Evolutionary conservation across 64 coral and sea anemone genomes (phyloP), one percentile per base, ranked within the genome.

Genomic region (Platygyra sinensis): DNA sequence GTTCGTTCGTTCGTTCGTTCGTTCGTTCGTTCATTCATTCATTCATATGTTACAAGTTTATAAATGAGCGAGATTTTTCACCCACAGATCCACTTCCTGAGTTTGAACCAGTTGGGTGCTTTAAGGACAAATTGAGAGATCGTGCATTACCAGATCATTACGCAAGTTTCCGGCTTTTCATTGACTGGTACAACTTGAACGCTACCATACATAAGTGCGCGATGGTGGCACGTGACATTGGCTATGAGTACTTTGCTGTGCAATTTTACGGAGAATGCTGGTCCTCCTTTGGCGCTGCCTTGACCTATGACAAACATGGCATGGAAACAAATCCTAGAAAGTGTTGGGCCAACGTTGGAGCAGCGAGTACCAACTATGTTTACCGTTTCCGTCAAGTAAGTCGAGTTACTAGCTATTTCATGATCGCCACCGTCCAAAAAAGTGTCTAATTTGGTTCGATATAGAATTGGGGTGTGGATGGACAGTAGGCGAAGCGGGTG

Each of bases 231-330:
- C 67, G 60, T 8, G 80, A 90, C 67, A 76, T 60, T 7, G 75
- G 79, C 13, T 92, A 90, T 42, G 13, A 86, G 63, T 28, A 74
- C 11, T 96, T 96, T 80, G 91, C 73, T 16, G 74, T 96, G 11
- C 89, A 96, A 39, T 87, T 30, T 50, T 93, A 90, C 67, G 94
- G 94, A 3, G 94, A 96, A 52, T 96, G 94, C 65, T 93, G 94
- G 94, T 82, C 91, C 4, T 91, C 82, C 18, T 10, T 13, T 24
- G 62, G 83, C 29, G 89, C 79, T 36, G 67, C 78, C 16, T 20
- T 20, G 17, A 62, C 24, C 24, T 90, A 83, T 62, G 24, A 16
- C 39, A 83, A 27, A 13, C 28, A 83, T 60, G 69, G 67, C 0
- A 2, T 16, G 0, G 38, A 85, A 71, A 75, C 50, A 19, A 51